These are phyloP conservation scores for Drosophila grimshawi DNA, from an alignment of 1,140 invertebrate species.

Conservation along the genomic window DNA sequence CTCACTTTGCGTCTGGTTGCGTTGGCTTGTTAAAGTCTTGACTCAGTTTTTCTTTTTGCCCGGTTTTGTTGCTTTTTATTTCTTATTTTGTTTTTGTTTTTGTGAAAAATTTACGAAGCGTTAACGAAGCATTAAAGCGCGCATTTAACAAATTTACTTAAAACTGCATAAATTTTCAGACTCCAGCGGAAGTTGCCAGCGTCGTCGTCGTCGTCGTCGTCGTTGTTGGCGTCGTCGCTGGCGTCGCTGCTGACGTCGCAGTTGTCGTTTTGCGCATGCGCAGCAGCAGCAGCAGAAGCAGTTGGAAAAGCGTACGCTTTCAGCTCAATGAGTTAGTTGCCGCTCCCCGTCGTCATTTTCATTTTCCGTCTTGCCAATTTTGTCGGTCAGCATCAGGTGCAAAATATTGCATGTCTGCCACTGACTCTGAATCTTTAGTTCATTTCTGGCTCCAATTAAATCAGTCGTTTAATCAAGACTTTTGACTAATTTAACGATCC, in stretches of 20 bases:
- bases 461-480: neutral
- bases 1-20: slow-evolving; percentile 24
- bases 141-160: slow-evolving; percentile 84
- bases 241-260: neutral
- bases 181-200: slow-evolving; percentile 58
- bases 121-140: slow-evolving; percentile 84
- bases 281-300: slow-evolving; percentile 2
- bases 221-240: neutral
- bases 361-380: slow-evolving; percentile 62
- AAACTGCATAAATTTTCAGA: slow-evolving; percentile 82
- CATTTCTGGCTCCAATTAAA: neutral
- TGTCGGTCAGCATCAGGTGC: slow-evolving; percentile 18
- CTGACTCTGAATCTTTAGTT: neutral
- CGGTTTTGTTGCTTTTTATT: slow-evolving; percentile 1
- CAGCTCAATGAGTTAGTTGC: slow-evolving; percentile 23
- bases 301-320: slow-evolving; percentile 24
- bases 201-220: slow-evolving; percentile 27
- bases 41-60: slow-evolving; percentile 57
- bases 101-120: slow-evolving; percentile 84
- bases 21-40: slow-evolving; percentile 45
- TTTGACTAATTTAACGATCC: neutral
- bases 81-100: slow-evolving; percentile 47
- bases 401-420: slow-evolving; percentile 5
- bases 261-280: slow-evolving; percentile 23
- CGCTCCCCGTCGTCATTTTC: slow-evolving; percentile 63